Base-by-base conservation (phyloP, 2,797 vertebrate genomes). In the Alca torda region DNA sequence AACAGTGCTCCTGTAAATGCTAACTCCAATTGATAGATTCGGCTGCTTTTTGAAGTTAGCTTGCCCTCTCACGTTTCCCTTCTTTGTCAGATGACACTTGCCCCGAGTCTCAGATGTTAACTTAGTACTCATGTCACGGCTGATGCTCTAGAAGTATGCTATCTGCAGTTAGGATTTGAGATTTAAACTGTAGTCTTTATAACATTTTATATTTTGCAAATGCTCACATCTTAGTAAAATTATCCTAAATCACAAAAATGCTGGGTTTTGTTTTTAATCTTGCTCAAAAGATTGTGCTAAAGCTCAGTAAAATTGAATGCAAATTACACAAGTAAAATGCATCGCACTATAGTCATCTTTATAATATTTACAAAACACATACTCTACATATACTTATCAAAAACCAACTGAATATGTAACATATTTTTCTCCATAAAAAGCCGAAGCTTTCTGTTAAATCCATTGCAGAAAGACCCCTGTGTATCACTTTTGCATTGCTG, bases 371-470 rank as follows among this genome's bases (percentile, higher is more conserved):
- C 57, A 68, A 85, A 92, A 87, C 31, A 82, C 19, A 24, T 64
- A 39, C 10, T 73, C 23, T 79, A 51, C 19, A 16, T 12, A 46
- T 23, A 21, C 23, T 81, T 77, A 30, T 57, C 92, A 80, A 92
- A 90, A 90, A 0, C 33, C 31, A 68, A 70, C 28, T 45, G 74
- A 90, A 93, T 84, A 83, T 16, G n/a, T 26, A 76, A 33, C 15
- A 21, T 35, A 84, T n/a, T 94, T 96, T 94, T 93, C 78, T 88
- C 72, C 28, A 84, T n/a, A 54, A 96, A 90, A 72, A 63, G 50
- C 21, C 73, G 18, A 72, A 82, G 48, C 11, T 69, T 90, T 87
- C 90, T 84, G 39, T 53, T 89, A 78, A 86, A 85, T 86, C 33
- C 56, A 21, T 35, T 87, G 53, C 53, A 82, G 67, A 92, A 82